Percentiles rank a stretch among this genome's conserved stretches.
phyloP scores from a whole-genome alignment of 1,140 invertebrate species.

The Apis cerana region DNA sequence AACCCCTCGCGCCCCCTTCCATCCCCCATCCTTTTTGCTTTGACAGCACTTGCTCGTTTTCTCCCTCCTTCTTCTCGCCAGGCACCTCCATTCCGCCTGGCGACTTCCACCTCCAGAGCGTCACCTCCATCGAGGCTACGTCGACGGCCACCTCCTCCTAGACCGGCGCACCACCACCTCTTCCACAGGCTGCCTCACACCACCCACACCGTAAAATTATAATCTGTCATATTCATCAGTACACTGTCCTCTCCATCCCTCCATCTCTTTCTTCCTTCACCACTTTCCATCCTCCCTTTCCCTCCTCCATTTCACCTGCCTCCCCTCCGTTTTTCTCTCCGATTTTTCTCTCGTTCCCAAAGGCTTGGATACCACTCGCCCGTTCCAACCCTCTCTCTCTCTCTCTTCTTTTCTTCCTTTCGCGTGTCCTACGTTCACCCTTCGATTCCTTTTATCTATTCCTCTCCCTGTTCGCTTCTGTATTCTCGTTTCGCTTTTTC shows the following conservation, averaged over 20 bases:
- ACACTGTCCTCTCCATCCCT: conserved; percentile 31
- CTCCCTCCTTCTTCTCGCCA: conserved; percentile 28
- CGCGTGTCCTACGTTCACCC: neutral
- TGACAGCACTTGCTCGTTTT: conserved; percentile 58
- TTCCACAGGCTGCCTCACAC: conserved; percentile 2
- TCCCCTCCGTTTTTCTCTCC: neutral
- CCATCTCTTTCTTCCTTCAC: neutral
- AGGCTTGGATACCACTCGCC: neutral
- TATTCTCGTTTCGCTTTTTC: neutral
- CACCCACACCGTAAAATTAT: conserved; percentile 63
- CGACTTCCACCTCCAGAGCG: conserved; percentile 39
- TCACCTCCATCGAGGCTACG: conserved; percentile 35
- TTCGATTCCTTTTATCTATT: conserved; percentile 10
- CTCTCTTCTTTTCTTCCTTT: neutral
- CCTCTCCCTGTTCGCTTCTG: neutral
- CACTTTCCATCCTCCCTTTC: neutral
- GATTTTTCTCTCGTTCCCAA: neutral
- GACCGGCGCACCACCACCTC: conserved; percentile 45
- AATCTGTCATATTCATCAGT: conserved; percentile 73
- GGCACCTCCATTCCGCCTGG: conserved; percentile 17
- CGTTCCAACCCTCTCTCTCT: neutral
- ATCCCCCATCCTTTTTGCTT: conserved; percentile 58
- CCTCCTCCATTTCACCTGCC: neutral
- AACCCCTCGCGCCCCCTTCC: conserved; percentile 14
- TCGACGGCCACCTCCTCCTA: conserved; percentile 34